Evolutionary conservation across 2,888 invertebrate species (phyloP), one percentile per base, ranked within the genome.

Genomic region (Polylopha cassiicola): DNA sequence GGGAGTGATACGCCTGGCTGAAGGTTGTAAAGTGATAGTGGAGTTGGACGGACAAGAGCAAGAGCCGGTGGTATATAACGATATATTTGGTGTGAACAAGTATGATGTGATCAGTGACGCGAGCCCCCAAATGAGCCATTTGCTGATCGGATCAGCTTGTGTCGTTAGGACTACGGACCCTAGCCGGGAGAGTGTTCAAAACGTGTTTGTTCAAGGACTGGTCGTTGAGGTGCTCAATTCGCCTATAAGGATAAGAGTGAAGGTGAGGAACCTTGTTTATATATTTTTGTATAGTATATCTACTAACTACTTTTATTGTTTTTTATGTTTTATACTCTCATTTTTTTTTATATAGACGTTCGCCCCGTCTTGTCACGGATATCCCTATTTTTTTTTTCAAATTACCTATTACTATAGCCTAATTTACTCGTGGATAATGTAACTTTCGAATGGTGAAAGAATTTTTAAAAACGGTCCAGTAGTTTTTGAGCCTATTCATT

Each of bases 91-190:
- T 57, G 87, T 87, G 53, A 91, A 93, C 58, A 92, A 92, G 65
- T 93, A 90, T 76, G 95, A 95, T 77, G 92, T 98, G 68, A 95
- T 98, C 59, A 92, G 95, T 63, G 98, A 98, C 73, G 95, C 96
- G 53, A 94, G 95, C 77, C 98, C 98, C 17, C 93, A 91, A 63
- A 89, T 91, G 58, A 91, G 90, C 55, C 93, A 95, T 82, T 89
- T 98, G 61, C 88, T 89, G 50, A 80, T 92, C 43, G 94, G 94
- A 21, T 91, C 92, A 30, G 87, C 90, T 39, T 96, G 98, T 52
- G 97, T 95, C 73, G 92, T 93, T 46, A 88, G 91, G 50, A 90
- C 90, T 55, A 86, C 88, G 30, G 90, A 90, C 52, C 63, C 65
- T 2, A 75, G 67, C 46, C 73, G 87, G 64, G 89, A 88, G 41